These are phyloP conservation scores for Clistopyga incitator DNA, from an alignment of 2,888 invertebrate genomes.

Conservation along the genomic window DNA sequence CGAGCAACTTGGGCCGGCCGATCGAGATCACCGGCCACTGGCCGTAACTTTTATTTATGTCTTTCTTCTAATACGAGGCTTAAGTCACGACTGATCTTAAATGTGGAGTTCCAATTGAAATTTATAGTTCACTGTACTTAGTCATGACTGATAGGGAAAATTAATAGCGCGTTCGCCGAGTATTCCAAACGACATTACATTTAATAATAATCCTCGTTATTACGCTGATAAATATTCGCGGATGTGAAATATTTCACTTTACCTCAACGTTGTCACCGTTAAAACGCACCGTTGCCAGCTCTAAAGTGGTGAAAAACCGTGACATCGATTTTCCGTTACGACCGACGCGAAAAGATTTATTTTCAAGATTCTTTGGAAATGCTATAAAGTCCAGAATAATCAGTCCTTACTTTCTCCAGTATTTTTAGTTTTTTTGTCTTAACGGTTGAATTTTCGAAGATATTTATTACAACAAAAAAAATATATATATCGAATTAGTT, in stretches of 20 bases:
- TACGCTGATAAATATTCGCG: neutral
- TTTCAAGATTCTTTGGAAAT: too few relatives aligned
- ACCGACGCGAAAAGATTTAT: too few relatives aligned
- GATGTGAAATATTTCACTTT: neutral
- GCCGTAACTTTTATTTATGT: neutral
- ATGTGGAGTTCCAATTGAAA: neutral
- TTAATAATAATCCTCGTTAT: neutral
- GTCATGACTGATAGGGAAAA: neutral
- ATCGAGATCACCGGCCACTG: conserved; percentile 1
- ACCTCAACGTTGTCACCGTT: neutral
- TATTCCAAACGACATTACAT: neutral
- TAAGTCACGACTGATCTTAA: neutral
- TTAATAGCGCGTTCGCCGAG: neutral
- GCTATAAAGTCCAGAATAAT: too few relatives aligned
- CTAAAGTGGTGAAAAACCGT: too few relatives aligned
- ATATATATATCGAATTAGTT: too few relatives aligned
- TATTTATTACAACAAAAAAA: too few relatives aligned
- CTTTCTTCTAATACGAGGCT: neutral
- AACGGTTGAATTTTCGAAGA: too few relatives aligned
- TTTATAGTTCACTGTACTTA: neutral
- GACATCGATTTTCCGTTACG: too few relatives aligned
- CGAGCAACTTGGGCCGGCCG: neutral
- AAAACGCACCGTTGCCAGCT: too few relatives aligned
- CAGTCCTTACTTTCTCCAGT: too few relatives aligned
- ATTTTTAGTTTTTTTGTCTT: too few relatives aligned